Conservation (phyloP, 2,888 invertebrate genomes). For the Drosophila ezoana region DNA sequence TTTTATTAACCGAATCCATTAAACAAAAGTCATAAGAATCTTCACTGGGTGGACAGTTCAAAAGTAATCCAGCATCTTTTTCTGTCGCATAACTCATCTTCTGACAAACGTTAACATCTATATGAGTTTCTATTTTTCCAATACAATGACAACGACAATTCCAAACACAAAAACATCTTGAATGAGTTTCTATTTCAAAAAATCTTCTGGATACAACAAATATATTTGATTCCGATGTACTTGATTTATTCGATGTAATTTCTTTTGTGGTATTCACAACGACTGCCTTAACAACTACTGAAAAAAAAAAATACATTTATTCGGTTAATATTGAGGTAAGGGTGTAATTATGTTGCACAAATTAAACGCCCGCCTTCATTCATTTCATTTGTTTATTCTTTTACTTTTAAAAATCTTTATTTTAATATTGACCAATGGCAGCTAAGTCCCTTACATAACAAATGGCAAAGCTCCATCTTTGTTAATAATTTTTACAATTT, state of each 20-base stretch:
- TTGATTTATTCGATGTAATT: background rate
- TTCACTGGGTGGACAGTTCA: conserved; percentile 36
- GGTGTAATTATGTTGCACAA: too few species aligned
- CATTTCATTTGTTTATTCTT: too few species aligned
- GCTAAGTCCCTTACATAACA: too few species aligned
- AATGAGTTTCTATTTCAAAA: conserved; percentile 67
- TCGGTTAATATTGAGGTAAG: too few species aligned
- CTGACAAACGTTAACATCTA: conserved; percentile 68
- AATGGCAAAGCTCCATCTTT: too few species aligned
- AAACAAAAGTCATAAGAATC: conserved; percentile 35
- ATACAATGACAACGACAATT: conserved; percentile 81
- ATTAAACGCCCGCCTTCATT: too few species aligned
- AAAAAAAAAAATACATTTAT: too few species aligned
- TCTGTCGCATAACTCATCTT: conserved; percentile 51
- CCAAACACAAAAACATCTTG: conserved; percentile 82
- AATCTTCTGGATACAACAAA: conserved; percentile 56
- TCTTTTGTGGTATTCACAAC: conserved; percentile 4
- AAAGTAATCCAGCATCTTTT: conserved; percentile 68
- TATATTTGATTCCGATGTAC: background rate
- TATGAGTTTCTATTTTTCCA: conserved; percentile 62
- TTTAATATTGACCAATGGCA: too few species aligned
- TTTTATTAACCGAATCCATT: conserved; percentile 1
- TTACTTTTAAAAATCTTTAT: too few species aligned
- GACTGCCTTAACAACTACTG: too few species aligned
- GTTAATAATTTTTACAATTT: too few species aligned